Evolutionary conservation across 1,140 invertebrate genomes (phyloP).

Genomic region (Atopsyche davidsoni): DNA sequence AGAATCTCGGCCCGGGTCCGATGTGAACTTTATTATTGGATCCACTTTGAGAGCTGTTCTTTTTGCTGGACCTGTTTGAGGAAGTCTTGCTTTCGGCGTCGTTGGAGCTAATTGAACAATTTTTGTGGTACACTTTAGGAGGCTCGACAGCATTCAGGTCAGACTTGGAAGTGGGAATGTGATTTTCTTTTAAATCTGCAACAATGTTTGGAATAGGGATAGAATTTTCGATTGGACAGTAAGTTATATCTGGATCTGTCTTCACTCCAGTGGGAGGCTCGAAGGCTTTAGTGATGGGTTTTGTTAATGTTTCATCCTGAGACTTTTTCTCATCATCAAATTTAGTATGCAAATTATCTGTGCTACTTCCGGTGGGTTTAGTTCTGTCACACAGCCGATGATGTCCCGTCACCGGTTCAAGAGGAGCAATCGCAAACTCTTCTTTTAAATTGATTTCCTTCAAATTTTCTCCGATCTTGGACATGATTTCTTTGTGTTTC

Average conservation of each 20-base stretch:
- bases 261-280: conserved; percentile 10
- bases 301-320: conserved; percentile 25
- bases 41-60: conserved; percentile 19
- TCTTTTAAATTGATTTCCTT: conserved; percentile 36
- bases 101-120: conserved; percentile 45
- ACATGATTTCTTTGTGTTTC: conserved; percentile 32
- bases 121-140: conserved; percentile 26
- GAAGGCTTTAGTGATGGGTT: conserved; percentile 9
- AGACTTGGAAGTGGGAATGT: conserved; percentile 15
- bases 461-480: conserved; percentile 35
- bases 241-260: conserved; percentile 21
- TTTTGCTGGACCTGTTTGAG: conserved; percentile 32
- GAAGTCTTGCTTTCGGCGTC: conserved; percentile 44
- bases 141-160: conserved; percentile 23
- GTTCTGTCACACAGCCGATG: conserved; percentile 53
- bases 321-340: conserved; percentile 33
- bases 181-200: conserved; percentile 18
- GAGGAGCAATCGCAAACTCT: conserved; percentile 34
- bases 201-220: conserved; percentile 21
- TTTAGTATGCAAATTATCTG: conserved; percentile 32
- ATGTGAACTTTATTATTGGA: conserved; percentile 39
- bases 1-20: conserved; percentile 59
- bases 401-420: conserved; percentile 52
- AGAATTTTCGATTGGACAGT: conserved; percentile 26
- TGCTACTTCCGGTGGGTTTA: conserved; percentile 39